phyloP scores from a whole-genome alignment of 2,797 vertebrate genomes.

The Danio aesculapii region DNA sequence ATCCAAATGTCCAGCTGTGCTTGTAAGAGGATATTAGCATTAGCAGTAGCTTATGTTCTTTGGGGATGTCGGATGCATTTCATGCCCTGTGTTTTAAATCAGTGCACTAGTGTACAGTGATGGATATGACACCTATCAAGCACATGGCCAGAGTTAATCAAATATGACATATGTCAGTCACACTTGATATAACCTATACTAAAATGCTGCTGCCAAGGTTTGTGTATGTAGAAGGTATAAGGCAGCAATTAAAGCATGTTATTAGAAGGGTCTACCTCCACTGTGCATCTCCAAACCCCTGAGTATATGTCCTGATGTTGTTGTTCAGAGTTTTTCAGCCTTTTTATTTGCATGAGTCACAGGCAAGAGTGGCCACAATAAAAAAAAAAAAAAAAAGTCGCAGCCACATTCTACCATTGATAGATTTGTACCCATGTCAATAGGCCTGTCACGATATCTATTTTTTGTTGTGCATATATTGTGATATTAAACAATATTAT shows the following conservation, averaged over 20 bases:
- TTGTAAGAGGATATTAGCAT: slow-evolving; percentile 75
- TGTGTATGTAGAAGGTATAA: slow-evolving; percentile 60
- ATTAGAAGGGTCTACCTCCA: slow-evolving; percentile 45
- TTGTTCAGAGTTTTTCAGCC: slow-evolving; percentile 65
- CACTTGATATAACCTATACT: slow-evolving; percentile 64
- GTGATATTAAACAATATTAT: no score
- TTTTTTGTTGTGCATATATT: no score
- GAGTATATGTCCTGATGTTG: slow-evolving; percentile 59
- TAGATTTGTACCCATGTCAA: no score
- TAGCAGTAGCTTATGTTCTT: slow-evolving; percentile 68
- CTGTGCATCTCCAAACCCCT: slow-evolving; percentile 41
- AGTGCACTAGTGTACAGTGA: slow-evolving; percentile 63
- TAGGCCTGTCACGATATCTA: no score
- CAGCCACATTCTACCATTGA: no score
- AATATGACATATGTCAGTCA: slow-evolving; percentile 78
- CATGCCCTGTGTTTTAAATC: slow-evolving; percentile 71
- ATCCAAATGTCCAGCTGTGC: slow-evolving; percentile 68
- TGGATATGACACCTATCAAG: slow-evolving; percentile 58
- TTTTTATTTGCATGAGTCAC: slow-evolving; percentile 57
- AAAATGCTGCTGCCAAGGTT: slow-evolving; percentile 56
- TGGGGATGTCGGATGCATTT: slow-evolving; percentile 78
- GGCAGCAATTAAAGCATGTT: slow-evolving; percentile 62
- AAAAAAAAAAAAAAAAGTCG: not conserved
- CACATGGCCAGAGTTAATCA: slow-evolving; percentile 69
- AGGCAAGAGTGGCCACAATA: not conserved